A percentile compares a stretch with the other conserved stretches of the same genome.
phyloP scores from a whole-genome alignment of 2,797 vertebrate species.

The Adelosebastes latens region DNA sequence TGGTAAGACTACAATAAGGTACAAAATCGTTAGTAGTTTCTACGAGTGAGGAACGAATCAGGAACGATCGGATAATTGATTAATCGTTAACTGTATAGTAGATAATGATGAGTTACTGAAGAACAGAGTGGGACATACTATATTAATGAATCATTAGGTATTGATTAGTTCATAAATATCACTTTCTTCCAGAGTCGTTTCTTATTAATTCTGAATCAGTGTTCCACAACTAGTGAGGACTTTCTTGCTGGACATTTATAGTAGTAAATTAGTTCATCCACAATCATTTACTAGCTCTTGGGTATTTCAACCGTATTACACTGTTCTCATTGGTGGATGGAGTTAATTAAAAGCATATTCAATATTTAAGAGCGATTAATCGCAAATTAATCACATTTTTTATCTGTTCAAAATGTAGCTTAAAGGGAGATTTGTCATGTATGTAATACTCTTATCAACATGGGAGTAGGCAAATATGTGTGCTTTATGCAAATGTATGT shows the following conservation, averaged over 20 bases:
- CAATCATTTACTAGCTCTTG: no score
- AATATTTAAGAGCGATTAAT: no score
- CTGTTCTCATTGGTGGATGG: neutral
- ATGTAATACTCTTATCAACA: no score
- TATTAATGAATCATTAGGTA: neutral
- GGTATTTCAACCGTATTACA: no score
- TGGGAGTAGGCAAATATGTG: accelerated
- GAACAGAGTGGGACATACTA: neutral
- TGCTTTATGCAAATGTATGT: no score
- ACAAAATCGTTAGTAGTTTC: neutral
- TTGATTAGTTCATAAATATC: neutral
- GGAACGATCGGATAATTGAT: no score
- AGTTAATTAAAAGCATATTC: no score
- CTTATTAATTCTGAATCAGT: neutral
- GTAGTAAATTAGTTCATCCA: neutral
- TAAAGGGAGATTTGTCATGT: no score
- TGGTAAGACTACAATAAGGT: neutral
- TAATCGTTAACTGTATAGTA: no score
- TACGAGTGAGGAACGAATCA: neutral
- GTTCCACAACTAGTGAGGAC: neutral
- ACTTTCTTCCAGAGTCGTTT: neutral
- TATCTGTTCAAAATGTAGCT: no score
- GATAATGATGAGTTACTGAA: no score
- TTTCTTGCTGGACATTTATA: neutral
- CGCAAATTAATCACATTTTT: accelerated